Conservation (phyloP, 2,113 vertebrate genomes). For the Clarias batrachus region DNA sequence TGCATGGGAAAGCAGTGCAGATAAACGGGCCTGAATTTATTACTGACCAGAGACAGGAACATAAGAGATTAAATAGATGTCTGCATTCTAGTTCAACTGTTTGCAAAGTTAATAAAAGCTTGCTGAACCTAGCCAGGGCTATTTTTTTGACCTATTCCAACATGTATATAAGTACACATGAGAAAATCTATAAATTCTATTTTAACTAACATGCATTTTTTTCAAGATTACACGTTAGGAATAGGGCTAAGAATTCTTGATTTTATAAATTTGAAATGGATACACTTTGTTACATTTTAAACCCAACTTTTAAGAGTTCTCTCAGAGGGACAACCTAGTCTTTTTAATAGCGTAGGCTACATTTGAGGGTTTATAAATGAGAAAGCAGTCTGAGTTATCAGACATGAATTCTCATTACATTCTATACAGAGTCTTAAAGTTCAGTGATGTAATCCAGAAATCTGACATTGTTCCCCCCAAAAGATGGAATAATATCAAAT, state of each 20-base stretch:
- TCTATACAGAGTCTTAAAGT: not conserved
- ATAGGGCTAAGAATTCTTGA: not conserved
- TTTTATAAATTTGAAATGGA: not conserved
- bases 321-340: not conserved
- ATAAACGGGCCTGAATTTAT: slow-evolving; percentile 12
- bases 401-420: not conserved
- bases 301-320: not conserved
- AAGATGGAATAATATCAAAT: not conserved
- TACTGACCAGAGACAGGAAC: not conserved
- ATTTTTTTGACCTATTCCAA: not conserved
- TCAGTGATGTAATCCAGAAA: not conserved
- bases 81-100: not conserved
- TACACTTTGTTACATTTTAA: not conserved
- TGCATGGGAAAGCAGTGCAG: not conserved
- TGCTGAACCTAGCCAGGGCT: not conserved
- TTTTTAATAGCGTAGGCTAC: not conserved
- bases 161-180: not conserved
- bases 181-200: not conserved
- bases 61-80: slow-evolving; percentile 1
- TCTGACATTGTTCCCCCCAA: not conserved
- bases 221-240: not conserved
- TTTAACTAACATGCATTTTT: not conserved
- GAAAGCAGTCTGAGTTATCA: not conserved
- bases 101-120: not conserved
- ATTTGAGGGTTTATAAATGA: not conserved